Percentiles rank a stretch among this genome's conserved stretches.
Evolutionary conservation across 2,797 vertebrate species (phyloP).

Genomic region (Lycodopsis pacificus): DNA sequence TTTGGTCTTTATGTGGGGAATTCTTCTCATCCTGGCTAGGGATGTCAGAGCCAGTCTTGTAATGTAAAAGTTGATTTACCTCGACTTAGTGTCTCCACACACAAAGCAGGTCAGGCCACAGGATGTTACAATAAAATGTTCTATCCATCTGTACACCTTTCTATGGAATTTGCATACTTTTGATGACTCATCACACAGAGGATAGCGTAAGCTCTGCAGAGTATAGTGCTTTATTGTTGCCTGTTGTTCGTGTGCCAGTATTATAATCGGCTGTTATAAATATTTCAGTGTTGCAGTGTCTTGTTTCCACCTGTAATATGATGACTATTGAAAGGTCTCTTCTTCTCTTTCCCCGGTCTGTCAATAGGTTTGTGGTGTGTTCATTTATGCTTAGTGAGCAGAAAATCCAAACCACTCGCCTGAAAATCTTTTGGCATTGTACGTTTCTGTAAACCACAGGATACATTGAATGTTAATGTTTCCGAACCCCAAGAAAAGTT

Average conservation of each 20-base stretch:
- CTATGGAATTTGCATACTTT: not conserved
- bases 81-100: constrained; percentile 8
- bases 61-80: constrained; percentile 14
- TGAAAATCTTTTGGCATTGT: not conserved
- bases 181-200: not conserved
- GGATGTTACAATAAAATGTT: not conserved
- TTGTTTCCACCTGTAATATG: constrained; percentile 63
- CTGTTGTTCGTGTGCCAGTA: constrained; percentile 38
- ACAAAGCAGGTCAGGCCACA: constrained; percentile 4
- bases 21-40: constrained; percentile 52
- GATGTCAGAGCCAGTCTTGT: constrained; percentile 32
- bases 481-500: too few species aligned
- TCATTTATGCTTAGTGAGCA: too few species aligned
- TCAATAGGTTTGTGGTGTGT: not conserved
- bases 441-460: not conserved
- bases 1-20: constrained; percentile 35
- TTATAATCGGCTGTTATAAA: constrained; percentile 72
- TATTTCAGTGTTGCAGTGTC: constrained; percentile 70
- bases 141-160: not conserved
- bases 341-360: not conserved
- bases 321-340: constrained; percentile 18
- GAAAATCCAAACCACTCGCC: not conserved
- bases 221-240: not conserved
- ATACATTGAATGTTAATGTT: not conserved
- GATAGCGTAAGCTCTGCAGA: not conserved